Evolutionary conservation across 2,888 invertebrate species (phyloP).

Genomic region (Ptycholaimellus sp.): DNA sequence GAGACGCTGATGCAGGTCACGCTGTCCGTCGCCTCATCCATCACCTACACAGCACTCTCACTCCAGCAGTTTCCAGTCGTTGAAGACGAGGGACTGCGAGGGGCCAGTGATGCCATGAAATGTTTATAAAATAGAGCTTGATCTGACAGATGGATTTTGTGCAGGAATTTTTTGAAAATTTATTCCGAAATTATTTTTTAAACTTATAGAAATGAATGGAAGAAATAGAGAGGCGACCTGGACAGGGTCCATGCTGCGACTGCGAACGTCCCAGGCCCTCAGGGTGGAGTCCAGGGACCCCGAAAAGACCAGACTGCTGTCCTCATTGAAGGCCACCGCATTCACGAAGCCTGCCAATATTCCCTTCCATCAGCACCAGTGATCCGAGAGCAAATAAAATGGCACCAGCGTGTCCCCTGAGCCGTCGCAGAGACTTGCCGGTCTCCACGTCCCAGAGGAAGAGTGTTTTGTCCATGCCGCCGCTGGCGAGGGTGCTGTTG

Average conservation of each 20-base stretch:
- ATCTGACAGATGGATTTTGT: neutral
- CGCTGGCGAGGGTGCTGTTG: constrained; percentile 62
- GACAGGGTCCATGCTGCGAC: constrained; percentile 42
- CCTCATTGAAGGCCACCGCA: constrained; percentile 69
- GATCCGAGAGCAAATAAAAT: neutral
- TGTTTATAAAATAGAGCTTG: neutral
- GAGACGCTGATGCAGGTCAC: constrained; percentile 41
- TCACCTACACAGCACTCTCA: constrained; percentile 24
- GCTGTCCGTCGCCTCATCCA: constrained; percentile 80
- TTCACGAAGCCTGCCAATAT: constrained; percentile 48
- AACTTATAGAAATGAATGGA: neutral
- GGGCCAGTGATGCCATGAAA: neutral
- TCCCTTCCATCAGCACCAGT: no score
- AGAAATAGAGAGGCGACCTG: no score
- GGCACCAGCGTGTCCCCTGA: neutral
- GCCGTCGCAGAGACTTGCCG: constrained; percentile 43
- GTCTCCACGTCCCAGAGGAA: constrained; percentile 87
- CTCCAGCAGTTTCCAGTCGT: neutral
- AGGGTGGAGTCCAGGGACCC: constrained; percentile 79
- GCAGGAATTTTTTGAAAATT: neutral
- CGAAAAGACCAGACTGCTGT: constrained; percentile 67
- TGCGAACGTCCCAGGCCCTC: constrained; percentile 62
- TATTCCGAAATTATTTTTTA: neutral
- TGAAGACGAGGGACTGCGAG: no score
- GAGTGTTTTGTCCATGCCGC: constrained; percentile 71